Conservation (phyloP, 2,113 vertebrate genomes). For the Dipodomys merriami region DNA sequence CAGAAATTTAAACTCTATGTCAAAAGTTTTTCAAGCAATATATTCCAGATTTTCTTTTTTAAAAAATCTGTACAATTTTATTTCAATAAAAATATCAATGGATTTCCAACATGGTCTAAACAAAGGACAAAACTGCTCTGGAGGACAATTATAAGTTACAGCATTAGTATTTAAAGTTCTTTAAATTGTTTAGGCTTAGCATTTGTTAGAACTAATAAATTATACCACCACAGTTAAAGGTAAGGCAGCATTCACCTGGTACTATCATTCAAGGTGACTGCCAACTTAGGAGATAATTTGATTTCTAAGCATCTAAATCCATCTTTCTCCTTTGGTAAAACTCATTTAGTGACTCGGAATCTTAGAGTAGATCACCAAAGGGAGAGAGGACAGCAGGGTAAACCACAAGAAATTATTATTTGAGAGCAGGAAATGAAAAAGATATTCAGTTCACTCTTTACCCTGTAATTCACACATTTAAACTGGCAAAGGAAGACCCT, state of each 20-base stretch:
- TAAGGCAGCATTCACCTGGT: constrained; percentile 3
- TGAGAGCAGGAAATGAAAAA: constrained; percentile 71
- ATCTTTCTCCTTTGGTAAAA: constrained; percentile 70
- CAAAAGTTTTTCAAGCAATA: constrained; percentile 62
- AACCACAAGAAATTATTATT: constrained; percentile 66
- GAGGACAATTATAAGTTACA: constrained; percentile 75
- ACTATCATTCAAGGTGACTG: constrained; percentile 64
- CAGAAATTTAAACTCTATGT: constrained; percentile 60
- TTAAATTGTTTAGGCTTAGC: constrained; percentile 49
- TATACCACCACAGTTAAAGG: constrained; percentile 66
- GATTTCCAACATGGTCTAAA: constrained; percentile 53
- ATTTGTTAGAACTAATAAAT: constrained; percentile 72
- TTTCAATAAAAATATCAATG: constrained; percentile 63
- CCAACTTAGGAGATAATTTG: constrained; percentile 54
- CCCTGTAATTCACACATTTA: constrained; percentile 76
- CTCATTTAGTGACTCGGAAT: constrained; percentile 57
- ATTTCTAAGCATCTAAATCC: constrained; percentile 67
- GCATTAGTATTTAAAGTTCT: constrained; percentile 73
- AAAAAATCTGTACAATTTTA: constrained; percentile 41
- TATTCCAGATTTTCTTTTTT: constrained; percentile 55
- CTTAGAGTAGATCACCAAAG: constrained; percentile 73
- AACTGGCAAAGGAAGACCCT: constrained; percentile 72
- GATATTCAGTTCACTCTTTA: constrained; percentile 72
- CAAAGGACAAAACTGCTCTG: constrained; percentile 65
- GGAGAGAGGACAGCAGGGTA: constrained; percentile 50